Evolutionary conservation across 2,797 vertebrate species (phyloP).

Genomic region (Pitangus sulphuratus): DNA sequence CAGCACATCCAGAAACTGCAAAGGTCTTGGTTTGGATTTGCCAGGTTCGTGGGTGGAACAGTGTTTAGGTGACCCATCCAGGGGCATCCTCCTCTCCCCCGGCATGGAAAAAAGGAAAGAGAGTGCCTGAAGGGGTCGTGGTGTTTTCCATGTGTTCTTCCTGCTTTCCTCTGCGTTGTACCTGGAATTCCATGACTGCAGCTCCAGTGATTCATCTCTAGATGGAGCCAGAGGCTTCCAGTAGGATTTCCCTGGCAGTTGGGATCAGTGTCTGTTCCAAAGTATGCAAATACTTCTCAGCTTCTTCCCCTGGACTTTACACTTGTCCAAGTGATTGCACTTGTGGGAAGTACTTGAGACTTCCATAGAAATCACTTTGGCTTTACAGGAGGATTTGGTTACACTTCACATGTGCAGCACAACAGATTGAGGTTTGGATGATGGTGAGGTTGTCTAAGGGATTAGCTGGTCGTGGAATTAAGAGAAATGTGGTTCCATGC

Average conservation of each 20-base stretch:
- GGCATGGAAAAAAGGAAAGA: not conserved
- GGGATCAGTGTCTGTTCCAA: rapidly evolving
- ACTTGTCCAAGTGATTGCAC: not conserved
- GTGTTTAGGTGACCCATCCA: not conserved
- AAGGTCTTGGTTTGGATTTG: not conserved
- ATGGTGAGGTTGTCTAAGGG: not conserved
- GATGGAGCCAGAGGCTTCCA: conserved; percentile 23
- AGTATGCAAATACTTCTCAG: not conserved
- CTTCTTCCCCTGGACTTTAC: not conserved
- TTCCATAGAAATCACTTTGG: not conserved
- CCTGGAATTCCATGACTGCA: not conserved
- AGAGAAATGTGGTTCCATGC: not conserved
- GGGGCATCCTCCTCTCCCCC: not conserved
- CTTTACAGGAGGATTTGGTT: not conserved
- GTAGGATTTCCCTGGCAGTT: not conserved
- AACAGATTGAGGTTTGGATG: not conserved
- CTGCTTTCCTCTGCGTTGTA: rapidly evolving
- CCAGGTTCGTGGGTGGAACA: not conserved
- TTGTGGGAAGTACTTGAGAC: not conserved
- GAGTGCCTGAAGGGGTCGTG: rapidly evolving
- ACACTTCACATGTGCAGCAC: rapidly evolving
- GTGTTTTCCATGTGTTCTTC: not conserved
- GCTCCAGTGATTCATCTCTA: not conserved
- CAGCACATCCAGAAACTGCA: not conserved
- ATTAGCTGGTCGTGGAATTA: not conserved